Evolutionary conservation across 2,797 vertebrate genomes (phyloP).

Genomic region (Mus caroli): DNA sequence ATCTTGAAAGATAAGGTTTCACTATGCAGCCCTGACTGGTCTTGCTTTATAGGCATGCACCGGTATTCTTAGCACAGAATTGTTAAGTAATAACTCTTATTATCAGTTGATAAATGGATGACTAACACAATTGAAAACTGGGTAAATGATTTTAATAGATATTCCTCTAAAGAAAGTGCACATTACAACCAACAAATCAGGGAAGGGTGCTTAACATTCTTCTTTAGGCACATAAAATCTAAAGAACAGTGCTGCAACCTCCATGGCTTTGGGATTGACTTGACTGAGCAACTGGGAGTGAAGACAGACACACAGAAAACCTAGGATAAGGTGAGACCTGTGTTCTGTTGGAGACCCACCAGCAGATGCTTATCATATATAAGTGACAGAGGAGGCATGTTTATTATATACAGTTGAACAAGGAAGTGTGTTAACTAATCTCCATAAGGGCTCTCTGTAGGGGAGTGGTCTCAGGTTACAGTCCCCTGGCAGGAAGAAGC

Average conservation of each 20-base stretch:
- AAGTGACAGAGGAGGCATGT: neutral
- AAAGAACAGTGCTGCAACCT: neutral
- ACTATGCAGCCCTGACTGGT: neutral
- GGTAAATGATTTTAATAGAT: slow-evolving; percentile 9
- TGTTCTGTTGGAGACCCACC: neutral
- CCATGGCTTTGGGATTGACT: neutral
- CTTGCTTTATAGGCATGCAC: neutral
- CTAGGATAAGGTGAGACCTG: neutral
- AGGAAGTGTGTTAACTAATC: neutral
- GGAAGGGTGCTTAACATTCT: neutral
- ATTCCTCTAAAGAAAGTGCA: neutral
- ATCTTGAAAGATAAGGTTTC: neutral
- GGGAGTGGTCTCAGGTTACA: neutral
- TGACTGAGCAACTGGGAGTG: neutral
- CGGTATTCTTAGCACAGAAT: neutral
- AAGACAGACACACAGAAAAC: neutral
- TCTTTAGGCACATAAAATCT: slow-evolving; percentile 21
- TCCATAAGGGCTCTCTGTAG: neutral
- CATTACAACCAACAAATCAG: neutral
- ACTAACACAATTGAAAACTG: neutral
- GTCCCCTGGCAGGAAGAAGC: neutral
- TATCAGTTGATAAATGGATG: neutral
- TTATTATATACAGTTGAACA: neutral
- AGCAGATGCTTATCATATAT: neutral
- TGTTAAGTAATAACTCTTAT: neutral